Conservation (phyloP, 2,113 vertebrate genomes). For the Caracal caracal region DNA sequence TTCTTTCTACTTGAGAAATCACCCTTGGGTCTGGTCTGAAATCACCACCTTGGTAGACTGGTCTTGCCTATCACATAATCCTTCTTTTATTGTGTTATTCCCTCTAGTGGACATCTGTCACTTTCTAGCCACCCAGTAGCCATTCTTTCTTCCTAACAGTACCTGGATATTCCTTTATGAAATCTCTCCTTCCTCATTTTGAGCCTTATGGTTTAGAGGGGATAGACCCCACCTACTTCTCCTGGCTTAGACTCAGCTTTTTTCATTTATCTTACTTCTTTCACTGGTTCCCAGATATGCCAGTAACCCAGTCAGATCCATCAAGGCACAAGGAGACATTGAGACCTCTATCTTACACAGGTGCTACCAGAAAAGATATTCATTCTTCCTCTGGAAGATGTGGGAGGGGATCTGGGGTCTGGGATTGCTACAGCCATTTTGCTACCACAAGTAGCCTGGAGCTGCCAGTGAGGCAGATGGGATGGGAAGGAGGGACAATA, state of each 20-base stretch:
- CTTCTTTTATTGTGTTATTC: not conserved
- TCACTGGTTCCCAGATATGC: not conserved
- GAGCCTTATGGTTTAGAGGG: not conserved
- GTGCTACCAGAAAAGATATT: not conserved
- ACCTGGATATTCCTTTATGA: not conserved
- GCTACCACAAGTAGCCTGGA: not conserved
- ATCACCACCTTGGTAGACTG: not conserved
- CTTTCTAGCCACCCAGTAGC: not conserved
- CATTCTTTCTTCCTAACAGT: not conserved
- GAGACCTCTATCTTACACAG: not conserved
- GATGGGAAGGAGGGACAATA: not conserved
- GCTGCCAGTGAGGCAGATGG: not conserved
- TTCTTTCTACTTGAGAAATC: slow-evolving; percentile 36
- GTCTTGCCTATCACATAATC: not conserved
- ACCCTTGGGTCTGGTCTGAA: not conserved
- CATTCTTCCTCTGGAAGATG: not conserved
- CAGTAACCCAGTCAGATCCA: not conserved
- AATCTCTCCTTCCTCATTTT: not conserved
- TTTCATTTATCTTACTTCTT: not conserved
- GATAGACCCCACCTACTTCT: not conserved
- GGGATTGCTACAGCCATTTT: not conserved
- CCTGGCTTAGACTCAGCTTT: not conserved
- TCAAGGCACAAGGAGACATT: not conserved
- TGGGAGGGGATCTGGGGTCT: not conserved
- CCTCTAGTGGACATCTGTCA: not conserved